phyloP scores from a whole-genome alignment of 2,888 invertebrate genomes.

The Apotomis capreana region DNA sequence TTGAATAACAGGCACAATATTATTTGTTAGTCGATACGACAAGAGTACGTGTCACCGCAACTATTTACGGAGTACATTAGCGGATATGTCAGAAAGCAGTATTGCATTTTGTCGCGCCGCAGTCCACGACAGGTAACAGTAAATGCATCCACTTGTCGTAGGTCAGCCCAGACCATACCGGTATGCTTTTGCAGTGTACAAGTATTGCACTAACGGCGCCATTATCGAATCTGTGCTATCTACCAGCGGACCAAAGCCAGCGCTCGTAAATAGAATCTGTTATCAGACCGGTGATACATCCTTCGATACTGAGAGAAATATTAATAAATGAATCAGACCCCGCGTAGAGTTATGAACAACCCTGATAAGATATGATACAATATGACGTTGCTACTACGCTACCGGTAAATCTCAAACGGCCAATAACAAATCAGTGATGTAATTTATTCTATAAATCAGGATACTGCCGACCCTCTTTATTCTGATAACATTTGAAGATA shows the following conservation, averaged over 20 bases:
- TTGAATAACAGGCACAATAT: too few species aligned
- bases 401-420: conserved; percentile 37
- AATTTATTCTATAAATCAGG: conserved; percentile 28
- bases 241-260: conserved; percentile 61
- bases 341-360: conserved; percentile 69
- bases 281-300: conserved; percentile 72
- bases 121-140: conserved; percentile 42
- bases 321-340: conserved; percentile 63
- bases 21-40: not conserved
- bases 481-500: conserved; percentile 1
- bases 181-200: conserved; percentile 51
- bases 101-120: conserved; percentile 46
- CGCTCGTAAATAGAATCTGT: conserved; percentile 73
- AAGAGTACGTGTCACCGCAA: conserved; percentile 8
- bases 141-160: conserved; percentile 51
- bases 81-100: conserved; percentile 46
- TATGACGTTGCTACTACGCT: conserved; percentile 37
- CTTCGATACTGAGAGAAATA: conserved; percentile 75
- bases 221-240: conserved; percentile 64
- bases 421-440: conserved; percentile 19
- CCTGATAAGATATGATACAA: conserved; percentile 58
- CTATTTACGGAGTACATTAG: conserved; percentile 43
- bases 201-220: conserved; percentile 58
- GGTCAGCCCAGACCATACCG: conserved; percentile 54
- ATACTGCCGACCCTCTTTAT: conserved; percentile 9